These are phyloP conservation scores for Calephelis virginiensis DNA, from an alignment of 1,140 invertebrate genomes.

Conservation along the genomic window DNA sequence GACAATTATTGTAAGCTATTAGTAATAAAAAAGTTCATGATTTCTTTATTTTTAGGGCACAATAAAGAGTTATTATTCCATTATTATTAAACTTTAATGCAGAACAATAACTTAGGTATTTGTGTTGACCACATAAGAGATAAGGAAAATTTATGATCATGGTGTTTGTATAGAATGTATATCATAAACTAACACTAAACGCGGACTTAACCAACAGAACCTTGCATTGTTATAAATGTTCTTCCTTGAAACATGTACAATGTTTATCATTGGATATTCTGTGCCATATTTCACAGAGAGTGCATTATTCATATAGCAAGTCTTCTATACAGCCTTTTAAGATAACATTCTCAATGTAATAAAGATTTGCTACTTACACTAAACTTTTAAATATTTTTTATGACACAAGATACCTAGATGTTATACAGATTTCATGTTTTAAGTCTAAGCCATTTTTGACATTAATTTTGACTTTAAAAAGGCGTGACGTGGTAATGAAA, in stretches of 20 bases:
- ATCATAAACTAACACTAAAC: slow-evolving; percentile 18
- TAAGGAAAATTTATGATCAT: slow-evolving; percentile 18
- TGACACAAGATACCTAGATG: no score
- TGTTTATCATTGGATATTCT: not conserved
- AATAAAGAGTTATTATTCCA: no score
- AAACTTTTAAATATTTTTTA: no score
- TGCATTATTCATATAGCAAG: not conserved
- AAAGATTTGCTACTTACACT: no score
- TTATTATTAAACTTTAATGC: not conserved
- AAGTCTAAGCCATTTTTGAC: no score
- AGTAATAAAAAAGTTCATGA: no score
- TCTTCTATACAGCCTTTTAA: not conserved
- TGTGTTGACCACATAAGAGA: slow-evolving; percentile 17
- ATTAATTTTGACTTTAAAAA: no score
- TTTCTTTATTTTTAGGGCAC: no score
- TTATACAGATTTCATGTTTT: no score
- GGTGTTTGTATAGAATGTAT: slow-evolving; percentile 21
- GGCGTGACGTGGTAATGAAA: no score
- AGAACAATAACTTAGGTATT: not conserved
- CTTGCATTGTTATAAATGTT: slow-evolving; percentile 15
- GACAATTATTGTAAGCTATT: no score
- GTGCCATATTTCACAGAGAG: not conserved
- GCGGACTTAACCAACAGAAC: not conserved
- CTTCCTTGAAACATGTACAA: not conserved
- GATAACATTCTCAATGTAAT: no score